These are phyloP conservation scores for Diprion similis DNA, from an alignment of 1,140 invertebrate species.

Conservation along the genomic window DNA sequence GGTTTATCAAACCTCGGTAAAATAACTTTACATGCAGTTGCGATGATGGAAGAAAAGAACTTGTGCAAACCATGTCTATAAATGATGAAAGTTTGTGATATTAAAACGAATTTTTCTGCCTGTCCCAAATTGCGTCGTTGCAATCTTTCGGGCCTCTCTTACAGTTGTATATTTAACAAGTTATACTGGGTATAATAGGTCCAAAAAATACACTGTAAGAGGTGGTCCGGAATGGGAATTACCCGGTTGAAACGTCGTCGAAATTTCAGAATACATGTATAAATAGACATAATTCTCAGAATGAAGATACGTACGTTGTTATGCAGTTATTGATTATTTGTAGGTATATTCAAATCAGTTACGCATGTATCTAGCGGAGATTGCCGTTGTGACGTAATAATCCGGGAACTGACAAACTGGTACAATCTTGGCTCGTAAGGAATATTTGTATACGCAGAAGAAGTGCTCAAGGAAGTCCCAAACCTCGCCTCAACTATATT, in stretches of 20 bases:
- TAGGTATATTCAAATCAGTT: neutral
- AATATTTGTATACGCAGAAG: neutral
- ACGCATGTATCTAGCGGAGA: neutral
- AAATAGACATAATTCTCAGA: neutral
- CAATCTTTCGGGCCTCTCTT: too few species aligned
- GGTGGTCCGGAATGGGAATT: too few species aligned
- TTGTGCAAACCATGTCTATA: too few species aligned
- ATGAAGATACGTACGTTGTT: neutral
- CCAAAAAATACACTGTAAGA: too few species aligned
- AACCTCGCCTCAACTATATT: neutral
- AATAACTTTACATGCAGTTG: too few species aligned
- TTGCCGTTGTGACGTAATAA: neutral
- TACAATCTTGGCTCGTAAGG: neutral
- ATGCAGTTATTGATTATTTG: neutral
- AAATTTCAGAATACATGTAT: neutral
- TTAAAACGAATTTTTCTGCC: too few species aligned
- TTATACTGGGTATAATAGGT: too few species aligned
- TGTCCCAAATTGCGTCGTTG: too few species aligned
- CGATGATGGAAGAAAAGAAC: too few species aligned
- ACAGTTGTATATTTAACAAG: too few species aligned
- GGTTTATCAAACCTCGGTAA: too few species aligned
- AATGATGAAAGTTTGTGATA: too few species aligned
- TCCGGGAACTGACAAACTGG: neutral
- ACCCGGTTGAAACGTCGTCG: neutral
- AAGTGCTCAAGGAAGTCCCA: neutral